Evolutionary conservation across 2,888 invertebrate species (phyloP), one percentile per base, ranked within the genome.

Genomic region (Andrena bucephala): DNA sequence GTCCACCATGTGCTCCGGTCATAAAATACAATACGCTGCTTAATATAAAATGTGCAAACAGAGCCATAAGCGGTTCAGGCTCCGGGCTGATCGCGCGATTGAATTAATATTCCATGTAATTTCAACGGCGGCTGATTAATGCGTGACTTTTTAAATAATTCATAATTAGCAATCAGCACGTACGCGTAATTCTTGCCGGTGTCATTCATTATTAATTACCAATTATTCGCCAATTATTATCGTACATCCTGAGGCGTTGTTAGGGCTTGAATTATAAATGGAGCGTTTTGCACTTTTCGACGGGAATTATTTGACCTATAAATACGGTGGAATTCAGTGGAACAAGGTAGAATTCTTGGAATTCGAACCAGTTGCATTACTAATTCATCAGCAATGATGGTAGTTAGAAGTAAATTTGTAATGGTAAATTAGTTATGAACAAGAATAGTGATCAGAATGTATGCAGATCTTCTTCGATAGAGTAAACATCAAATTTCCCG

Each of bases 21-120:
- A 59, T 75, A 80, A 75, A 73, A 74, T 83, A 83, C 83, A 83
- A 77, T 79, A 76, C 52, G 66, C 54, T 77, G 74, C 83, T 85
- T 83, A 74, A 85, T 85, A 65, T 76, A 62, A 79, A 79, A 71
- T 80, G 78, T 62, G 77, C 76, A 74, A 76, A 82, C 76, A 62
- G 72, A 27, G 16, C 69, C 48, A 57, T 52, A 67, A 73, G 54
- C 57, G 59, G 10, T 80, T 83, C 75, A 73, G 79, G 16, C 16
- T 27, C 4, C 13, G 13, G 8, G 24, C 16, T 20, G 48, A 60
- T 29, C 13, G 50, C 50, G 48, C 50, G 36, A 27, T 29, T 60
- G 52, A 48, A 72, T 70, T 86, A 82, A 82, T 70, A 82, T 66
- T 60, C 75, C 31, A 62, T 57, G 81, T 69, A 81, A 82, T 82